Conservation (phyloP, 2,888 invertebrate genomes). For the Kuschelorhynchus macadamiae region DNA sequence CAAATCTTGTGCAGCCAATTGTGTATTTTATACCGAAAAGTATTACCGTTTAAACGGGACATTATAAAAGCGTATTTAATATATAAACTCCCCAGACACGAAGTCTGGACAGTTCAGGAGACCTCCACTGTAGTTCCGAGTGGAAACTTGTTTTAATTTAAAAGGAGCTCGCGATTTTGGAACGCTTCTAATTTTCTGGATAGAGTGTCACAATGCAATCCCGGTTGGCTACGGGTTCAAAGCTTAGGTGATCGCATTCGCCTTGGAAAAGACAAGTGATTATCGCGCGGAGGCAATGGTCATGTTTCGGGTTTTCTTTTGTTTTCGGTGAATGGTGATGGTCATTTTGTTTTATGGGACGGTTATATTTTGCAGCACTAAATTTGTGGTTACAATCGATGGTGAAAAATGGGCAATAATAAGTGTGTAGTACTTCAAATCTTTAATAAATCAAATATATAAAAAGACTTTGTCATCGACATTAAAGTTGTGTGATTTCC, state of each 20-base stretch:
- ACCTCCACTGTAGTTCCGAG: slow-evolving; percentile 34
- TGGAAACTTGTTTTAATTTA: slow-evolving; percentile 37
- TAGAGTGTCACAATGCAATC: slow-evolving; percentile 24
- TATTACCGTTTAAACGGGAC: background rate
- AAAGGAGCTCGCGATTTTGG: slow-evolving; percentile 27
- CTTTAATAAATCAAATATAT: background rate
- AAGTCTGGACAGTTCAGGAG: slow-evolving; percentile 29
- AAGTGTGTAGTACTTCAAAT: background rate
- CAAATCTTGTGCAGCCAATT: background rate
- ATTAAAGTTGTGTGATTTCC: background rate
- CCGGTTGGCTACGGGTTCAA: slow-evolving; percentile 8
- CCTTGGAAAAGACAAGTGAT: slow-evolving; percentile 20
- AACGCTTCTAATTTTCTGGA: slow-evolving; percentile 33
- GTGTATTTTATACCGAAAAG: background rate
- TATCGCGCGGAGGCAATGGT: background rate
- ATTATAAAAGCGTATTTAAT: background rate
- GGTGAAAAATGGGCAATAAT: background rate
- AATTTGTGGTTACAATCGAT: background rate
- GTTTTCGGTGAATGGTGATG: slow-evolving; percentile 16
- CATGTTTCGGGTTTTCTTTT: slow-evolving; percentile 20
- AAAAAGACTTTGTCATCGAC: background rate
- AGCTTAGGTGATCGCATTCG: slow-evolving; percentile 4
- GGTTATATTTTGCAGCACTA: background rate
- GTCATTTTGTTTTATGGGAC: background rate
- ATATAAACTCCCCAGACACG: slow-evolving; percentile 22